Percentiles rank a stretch among this genome's conserved stretches.
Conservation (phyloP, 2,888 invertebrate species). For the Nymphalis polychloros region DNA sequence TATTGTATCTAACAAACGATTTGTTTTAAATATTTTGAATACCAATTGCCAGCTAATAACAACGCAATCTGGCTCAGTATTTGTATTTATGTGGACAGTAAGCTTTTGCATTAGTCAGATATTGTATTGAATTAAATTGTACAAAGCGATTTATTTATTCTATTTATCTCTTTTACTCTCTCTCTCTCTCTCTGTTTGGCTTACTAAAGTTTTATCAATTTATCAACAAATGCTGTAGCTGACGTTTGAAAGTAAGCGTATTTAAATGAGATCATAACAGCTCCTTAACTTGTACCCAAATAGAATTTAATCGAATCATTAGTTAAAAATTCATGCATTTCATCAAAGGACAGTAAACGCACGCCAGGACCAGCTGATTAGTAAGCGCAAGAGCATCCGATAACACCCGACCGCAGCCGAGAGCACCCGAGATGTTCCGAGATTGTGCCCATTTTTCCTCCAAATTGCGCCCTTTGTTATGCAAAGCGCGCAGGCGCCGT, state of each 20-base stretch:
- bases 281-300: neutral
- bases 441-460: slow-evolving; percentile 79
- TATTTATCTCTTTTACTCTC: neutral
- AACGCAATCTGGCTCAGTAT: neutral
- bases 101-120: slow-evolving; percentile 1
- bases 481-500: slow-evolving; percentile 79
- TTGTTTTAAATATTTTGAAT: slow-evolving; percentile 3
- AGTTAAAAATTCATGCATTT: slow-evolving; percentile 20
- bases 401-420: slow-evolving; percentile 51
- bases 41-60: neutral
- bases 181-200: neutral
- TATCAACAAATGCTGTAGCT: neutral
- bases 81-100: neutral
- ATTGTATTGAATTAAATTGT: slow-evolving; percentile 8
- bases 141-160: neutral
- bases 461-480: slow-evolving; percentile 81
- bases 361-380: slow-evolving; percentile 45
- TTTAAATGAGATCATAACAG: too few species aligned
- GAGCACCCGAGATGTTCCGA: slow-evolving; percentile 61
- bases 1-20: neutral
- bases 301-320: slow-evolving; percentile 3
- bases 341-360: slow-evolving; percentile 21
- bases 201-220: neutral
- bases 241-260: too few species aligned
- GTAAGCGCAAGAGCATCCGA: slow-evolving; percentile 55